phyloP scores from a whole-genome alignment of 2,113 vertebrate species.

The Condylura cristata region DNA sequence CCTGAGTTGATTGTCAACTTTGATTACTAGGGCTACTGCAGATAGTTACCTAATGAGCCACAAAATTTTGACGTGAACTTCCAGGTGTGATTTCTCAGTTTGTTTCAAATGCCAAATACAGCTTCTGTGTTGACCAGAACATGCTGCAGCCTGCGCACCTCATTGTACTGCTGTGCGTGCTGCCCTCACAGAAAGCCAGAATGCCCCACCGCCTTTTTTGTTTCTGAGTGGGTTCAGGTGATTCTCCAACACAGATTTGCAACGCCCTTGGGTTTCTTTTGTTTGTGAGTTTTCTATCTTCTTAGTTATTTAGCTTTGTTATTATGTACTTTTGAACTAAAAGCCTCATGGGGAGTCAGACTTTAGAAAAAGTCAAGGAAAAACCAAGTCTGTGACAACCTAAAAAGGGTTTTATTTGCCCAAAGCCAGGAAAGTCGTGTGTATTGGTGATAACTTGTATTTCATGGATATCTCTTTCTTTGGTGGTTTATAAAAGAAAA shows the following conservation, averaged over 20 bases:
- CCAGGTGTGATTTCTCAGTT: background rate
- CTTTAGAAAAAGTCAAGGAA: background rate
- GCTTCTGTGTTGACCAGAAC: background rate
- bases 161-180: background rate
- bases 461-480: background rate
- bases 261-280: background rate
- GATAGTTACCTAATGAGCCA: background rate
- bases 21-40: slow-evolving; percentile 19
- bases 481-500: background rate
- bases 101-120: background rate
- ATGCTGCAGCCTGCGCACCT: background rate
- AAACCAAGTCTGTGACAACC: background rate
- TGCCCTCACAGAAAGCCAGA: background rate
- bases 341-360: background rate
- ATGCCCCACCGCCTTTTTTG: background rate
- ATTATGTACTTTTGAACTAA: slow-evolving; percentile 2
- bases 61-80: background rate
- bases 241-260: background rate
- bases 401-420: slow-evolving; percentile 31
- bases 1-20: slow-evolving; percentile 26
- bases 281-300: background rate
- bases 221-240: background rate
- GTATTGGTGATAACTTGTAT: background rate
- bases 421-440: background rate
- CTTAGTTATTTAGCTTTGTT: background rate